Evolutionary conservation across 1,140 invertebrate genomes (phyloP), one percentile per base, ranked within the genome.

Genomic region (Radopholus similis): DNA sequence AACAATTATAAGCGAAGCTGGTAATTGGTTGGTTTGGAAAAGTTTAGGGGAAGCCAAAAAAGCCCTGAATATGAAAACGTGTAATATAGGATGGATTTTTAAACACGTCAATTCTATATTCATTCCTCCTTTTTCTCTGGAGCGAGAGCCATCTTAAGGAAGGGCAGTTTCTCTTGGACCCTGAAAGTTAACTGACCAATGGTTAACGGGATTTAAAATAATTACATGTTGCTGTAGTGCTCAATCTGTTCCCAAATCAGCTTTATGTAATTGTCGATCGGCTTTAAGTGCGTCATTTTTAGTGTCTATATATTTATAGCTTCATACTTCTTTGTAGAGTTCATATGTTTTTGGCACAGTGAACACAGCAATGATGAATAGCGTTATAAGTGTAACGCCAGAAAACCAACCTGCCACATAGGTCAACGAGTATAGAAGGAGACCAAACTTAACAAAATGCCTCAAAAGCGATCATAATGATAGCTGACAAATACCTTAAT

Each of bases 331-430:
- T 87, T 97, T 92, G 88, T 97, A 95, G 84, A 91, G 91, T 87
- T 97, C 93, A 84, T 97, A 97, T 28, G 95, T 89, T 86, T 96
- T 97, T 28, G 95, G 95, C 83, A 97, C 86, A 69, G 93, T 90
- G 87, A 97, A 97, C 70, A 95, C 86, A 68, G 89, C 90, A 73
- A 97, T 88, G 83, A 93, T 91, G 77, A 88, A 79, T 2, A 76
- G 32, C 13, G 65, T 57, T 21, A 77, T 35, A 9, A 77, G 37
- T 21, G 54, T 40, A 30, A 77, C 30, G 23, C 93, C 93, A 86
- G 96, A 97, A 87, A 97, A 97, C 90, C 91, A 95, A 75, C 91
- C 89, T 74, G 94, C 94, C 76, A 97, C 87, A 83, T 96, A 97
- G 32, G 94, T 97, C 82, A 96, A 87, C 78, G 89, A 89, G 92